Base-by-base conservation (phyloP, 1,140 invertebrate genomes). In the Melanaphis sacchari region DNA sequence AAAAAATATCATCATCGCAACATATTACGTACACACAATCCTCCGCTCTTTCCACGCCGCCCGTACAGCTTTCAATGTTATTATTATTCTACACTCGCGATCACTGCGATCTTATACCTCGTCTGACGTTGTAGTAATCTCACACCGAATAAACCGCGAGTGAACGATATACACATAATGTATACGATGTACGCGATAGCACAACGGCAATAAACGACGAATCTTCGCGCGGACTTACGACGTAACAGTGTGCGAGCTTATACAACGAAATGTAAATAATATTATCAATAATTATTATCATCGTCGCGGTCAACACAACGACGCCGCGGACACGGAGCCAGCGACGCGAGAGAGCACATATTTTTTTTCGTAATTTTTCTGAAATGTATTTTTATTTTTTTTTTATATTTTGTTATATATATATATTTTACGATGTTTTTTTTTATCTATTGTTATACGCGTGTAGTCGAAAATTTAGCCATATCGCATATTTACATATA, bases 381-480 rank as follows among this genome's bases (percentile, higher is more conserved):
- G 31, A 46, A 87, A n/a, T 87, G n/a, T 87, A 87, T 52, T 49
- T 49, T 22, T 84, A 41, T 84, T 41, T 88, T 54, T 40, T 59
- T 90, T 90, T 90, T 59, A 36, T 90, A 54, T 40, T 90, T 90
- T 90, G n/a, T 52, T 54, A 54, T 59, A 59, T 31, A 54, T 59
- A 59, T 31, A 90, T 59, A 59, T 59, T 59, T 41, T 59, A 89
- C 24, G 38, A 36, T 89, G 24, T 90, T 59, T 40, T 54, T 54
- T 40, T 38, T 90, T 31, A 49, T 59, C 88, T 89, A 76, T 84
- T 54, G 88, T 89, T 89, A 43, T 40, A 52, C 87, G 88, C 52
- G 89, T 41, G 89, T 59, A 90, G 54, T 90, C 38, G 89, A 90
- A 41, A 66, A 21, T 90, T 31, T 66, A 59, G 89, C 89, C 89